These are phyloP conservation scores for Lithobates pipiens DNA, from an alignment of 2,797 vertebrate species.

Conservation along the genomic window DNA sequence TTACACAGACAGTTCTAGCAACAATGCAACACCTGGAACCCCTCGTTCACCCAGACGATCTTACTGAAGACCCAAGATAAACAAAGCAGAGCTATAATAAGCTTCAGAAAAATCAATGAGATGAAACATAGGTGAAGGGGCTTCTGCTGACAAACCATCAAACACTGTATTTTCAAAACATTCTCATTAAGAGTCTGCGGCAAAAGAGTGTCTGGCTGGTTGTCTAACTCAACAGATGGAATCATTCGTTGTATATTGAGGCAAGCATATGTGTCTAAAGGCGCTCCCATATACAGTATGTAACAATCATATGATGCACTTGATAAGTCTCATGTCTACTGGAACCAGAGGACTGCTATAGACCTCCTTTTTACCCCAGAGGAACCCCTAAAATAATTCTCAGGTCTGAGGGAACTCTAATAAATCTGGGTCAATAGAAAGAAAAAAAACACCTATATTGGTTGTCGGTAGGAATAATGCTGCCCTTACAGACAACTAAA, in stretches of 20 bases:
- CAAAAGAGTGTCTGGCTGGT: too few species aligned
- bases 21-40: constrained; percentile 46
- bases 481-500: too few species aligned
- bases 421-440: too few species aligned
- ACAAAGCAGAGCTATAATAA: neutral
- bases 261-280: neutral
- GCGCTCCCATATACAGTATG: too few species aligned
- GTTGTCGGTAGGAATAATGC: too few species aligned
- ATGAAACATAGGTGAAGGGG: neutral
- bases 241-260: neutral
- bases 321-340: too few species aligned
- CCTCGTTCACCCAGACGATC: neutral
- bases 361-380: too few species aligned
- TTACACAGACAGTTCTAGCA: neutral
- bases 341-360: too few species aligned
- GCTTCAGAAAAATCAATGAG: neutral
- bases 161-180: neutral
- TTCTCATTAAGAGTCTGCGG: neutral
- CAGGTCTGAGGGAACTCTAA: too few species aligned
- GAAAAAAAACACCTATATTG: too few species aligned
- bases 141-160: neutral
- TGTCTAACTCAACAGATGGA: neutral
- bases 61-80: neutral
- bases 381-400: too few species aligned
- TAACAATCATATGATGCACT: too few species aligned